phyloP scores from a whole-genome alignment of 1,140 invertebrate species.

The Calephelis virginiensis region DNA sequence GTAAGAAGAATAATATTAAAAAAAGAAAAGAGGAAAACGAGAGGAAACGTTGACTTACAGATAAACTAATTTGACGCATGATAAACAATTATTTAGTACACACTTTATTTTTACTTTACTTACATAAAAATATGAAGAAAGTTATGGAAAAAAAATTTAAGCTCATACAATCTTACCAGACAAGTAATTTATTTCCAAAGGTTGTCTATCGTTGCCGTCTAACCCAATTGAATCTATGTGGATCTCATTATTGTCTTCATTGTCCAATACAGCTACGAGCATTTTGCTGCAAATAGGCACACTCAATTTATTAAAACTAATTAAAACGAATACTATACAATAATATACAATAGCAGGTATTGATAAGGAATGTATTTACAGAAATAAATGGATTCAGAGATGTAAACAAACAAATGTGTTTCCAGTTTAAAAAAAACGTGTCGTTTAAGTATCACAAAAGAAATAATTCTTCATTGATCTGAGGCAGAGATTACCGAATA shows the following conservation, averaged over 20 bases:
- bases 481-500: too few species aligned
- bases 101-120: background rate
- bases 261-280: slow-evolving; percentile 80
- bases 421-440: too few species aligned
- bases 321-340: too few species aligned
- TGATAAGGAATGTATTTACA: too few species aligned
- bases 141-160: too few species aligned
- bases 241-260: slow-evolving; percentile 74
- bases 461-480: too few species aligned
- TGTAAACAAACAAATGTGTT: too few species aligned
- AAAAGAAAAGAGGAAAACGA: background rate
- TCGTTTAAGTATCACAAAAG: too few species aligned
- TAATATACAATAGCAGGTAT: too few species aligned
- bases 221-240: slow-evolving; percentile 72
- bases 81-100: background rate
- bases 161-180: slow-evolving; percentile 34
- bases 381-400: too few species aligned
- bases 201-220: slow-evolving; percentile 44
- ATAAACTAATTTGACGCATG: background rate
- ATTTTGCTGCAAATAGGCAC: slow-evolving; percentile 76
- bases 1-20: slow-evolving; percentile 31
- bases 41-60: too few species aligned
- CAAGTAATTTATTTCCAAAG: slow-evolving; percentile 40
- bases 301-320: too few species aligned
- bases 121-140: background rate